Conservation (phyloP, 1,140 invertebrate species). For the Chironomus striatipennis region DNA sequence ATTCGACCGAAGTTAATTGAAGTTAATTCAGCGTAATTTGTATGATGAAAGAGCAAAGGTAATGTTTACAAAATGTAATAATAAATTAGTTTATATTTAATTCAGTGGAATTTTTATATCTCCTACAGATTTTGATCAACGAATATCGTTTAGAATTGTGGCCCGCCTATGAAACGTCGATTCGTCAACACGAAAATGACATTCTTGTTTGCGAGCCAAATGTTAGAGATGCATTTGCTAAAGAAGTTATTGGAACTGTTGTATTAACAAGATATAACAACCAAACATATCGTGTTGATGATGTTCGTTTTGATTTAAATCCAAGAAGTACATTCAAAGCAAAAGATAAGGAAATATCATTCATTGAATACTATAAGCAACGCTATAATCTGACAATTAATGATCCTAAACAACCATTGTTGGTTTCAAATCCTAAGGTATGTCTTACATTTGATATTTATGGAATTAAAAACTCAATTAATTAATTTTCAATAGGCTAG, state of each 20-base stretch:
- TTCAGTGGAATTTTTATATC: constrained; percentile 51
- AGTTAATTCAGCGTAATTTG: constrained; percentile 68
- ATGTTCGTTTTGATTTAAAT: constrained; percentile 64
- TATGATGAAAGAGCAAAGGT: constrained; percentile 50
- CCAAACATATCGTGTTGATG: constrained; percentile 52
- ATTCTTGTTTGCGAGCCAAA: constrained; percentile 54
- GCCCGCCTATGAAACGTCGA: constrained; percentile 68
- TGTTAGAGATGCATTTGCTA: constrained; percentile 47
- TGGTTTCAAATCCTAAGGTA: constrained; percentile 50
- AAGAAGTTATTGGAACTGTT: constrained; percentile 45
- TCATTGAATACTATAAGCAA: constrained; percentile 72
- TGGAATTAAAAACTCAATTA: no score
- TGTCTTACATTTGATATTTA: no score
- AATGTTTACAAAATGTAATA: neutral
- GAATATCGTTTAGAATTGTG: constrained; percentile 55
- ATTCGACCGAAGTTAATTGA: constrained; percentile 43
- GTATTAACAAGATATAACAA: constrained; percentile 33
- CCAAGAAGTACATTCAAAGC: constrained; percentile 60
- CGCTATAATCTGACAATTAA: constrained; percentile 59
- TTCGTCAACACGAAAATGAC: constrained; percentile 65
- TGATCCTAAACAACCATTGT: constrained; percentile 70
- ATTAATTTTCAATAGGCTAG: no score
- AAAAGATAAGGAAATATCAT: constrained; percentile 50
- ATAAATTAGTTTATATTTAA: no score
- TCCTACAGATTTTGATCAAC: constrained; percentile 59